Percentiles rank a stretch among this genome's conserved stretches.
phyloP scores from a whole-genome alignment of 1,140 invertebrate species.

The Globodera ellingtonae region DNA sequence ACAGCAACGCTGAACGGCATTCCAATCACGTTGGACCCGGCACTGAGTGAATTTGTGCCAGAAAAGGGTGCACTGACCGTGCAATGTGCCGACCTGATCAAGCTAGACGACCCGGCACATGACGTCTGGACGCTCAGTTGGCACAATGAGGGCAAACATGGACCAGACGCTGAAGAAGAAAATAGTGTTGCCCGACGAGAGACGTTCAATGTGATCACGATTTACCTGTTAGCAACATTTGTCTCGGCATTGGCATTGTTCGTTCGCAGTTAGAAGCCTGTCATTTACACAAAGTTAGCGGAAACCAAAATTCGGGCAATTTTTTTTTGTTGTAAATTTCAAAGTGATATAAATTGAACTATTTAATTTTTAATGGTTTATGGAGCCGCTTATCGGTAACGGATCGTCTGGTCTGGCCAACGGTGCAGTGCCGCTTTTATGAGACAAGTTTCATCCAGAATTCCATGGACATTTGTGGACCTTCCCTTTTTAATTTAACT shows the following conservation, averaged over 20 bases:
- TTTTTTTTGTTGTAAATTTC: too few species aligned
- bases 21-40: conserved; percentile 1
- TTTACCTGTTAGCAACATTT: not conserved
- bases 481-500: too few species aligned
- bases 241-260: not conserved
- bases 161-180: not conserved
- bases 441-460: too few species aligned
- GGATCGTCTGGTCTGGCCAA: too few species aligned
- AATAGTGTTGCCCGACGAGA: not conserved
- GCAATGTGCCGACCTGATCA: not conserved
- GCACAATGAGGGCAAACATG: not conserved
- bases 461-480: too few species aligned
- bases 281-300: too few species aligned
- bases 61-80: conserved; percentile 28
- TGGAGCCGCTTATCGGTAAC: too few species aligned
- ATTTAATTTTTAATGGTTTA: too few species aligned
- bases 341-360: too few species aligned
- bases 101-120: not conserved
- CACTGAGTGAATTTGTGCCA: conserved; percentile 16
- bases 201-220: not conserved
- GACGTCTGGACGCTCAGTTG: conserved; percentile 1
- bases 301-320: too few species aligned
- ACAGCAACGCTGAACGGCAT: conserved; percentile 29
- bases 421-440: too few species aligned
- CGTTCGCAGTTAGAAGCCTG: not conserved